These are phyloP conservation scores for Cephus nigrinus DNA, from an alignment of 2,888 invertebrate genomes.

Conservation along the genomic window DNA sequence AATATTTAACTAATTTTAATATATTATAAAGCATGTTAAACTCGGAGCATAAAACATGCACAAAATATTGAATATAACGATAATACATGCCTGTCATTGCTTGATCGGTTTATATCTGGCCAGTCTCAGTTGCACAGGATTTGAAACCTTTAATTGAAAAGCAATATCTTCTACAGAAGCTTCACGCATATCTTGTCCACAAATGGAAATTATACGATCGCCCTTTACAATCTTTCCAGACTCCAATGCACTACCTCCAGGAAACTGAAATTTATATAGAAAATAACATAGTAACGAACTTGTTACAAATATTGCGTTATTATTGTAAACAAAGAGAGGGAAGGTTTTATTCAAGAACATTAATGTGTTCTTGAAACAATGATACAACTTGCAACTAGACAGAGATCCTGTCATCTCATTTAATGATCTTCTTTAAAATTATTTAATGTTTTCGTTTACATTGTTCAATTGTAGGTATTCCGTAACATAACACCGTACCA, in stretches of 20 bases:
- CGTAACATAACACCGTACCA: too few species aligned
- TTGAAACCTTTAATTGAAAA: constrained; percentile 87
- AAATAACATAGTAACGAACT: too few species aligned
- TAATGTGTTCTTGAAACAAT: too few species aligned
- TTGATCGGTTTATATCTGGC: constrained; percentile 82
- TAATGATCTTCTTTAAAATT: too few species aligned
- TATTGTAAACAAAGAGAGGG: too few species aligned
- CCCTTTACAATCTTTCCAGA: constrained; percentile 93
- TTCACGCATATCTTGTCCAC: constrained; percentile 84
- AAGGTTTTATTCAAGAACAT: too few species aligned
- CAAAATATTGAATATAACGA: background rate
- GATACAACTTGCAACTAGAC: too few species aligned
- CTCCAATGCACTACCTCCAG: constrained; percentile 87
- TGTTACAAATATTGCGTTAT: too few species aligned
- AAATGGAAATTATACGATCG: constrained; percentile 89
- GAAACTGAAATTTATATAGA: constrained; percentile 70
- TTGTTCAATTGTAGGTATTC: too few species aligned
- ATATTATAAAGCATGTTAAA: constrained; percentile 6
- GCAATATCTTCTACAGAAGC: constrained; percentile 87
- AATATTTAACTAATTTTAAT: too few species aligned
- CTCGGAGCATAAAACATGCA: constrained; percentile 20
- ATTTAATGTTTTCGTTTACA: too few species aligned
- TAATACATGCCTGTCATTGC: constrained; percentile 56
- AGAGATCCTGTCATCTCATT: too few species aligned
- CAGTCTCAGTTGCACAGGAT: constrained; percentile 85